Evolutionary conservation across 2,888 invertebrate species (phyloP), one percentile per base, ranked within the genome.

Genomic region (Ypsolopha sequella): DNA sequence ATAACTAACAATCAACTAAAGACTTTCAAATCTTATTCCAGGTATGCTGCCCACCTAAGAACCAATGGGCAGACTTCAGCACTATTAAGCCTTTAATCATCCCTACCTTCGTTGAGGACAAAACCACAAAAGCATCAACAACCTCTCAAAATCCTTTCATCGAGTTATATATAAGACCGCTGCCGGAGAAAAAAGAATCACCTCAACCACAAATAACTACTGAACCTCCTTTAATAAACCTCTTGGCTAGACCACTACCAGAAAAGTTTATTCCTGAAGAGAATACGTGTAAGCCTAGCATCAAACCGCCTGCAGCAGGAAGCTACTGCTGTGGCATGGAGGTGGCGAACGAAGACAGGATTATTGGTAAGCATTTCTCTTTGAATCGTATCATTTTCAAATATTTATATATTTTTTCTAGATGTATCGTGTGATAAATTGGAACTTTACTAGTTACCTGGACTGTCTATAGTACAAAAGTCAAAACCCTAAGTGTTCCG

Each of bases 31-130:
- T 10, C 10, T 36, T 39, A 49, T 55, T 54, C 34, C 57, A 66
- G 64, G 60, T 65, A 3, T 66, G 65, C 54, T 65, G 65, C 41
- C 65, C 65, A 36, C 51, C 59, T 0, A 34, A 52, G 53, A 45
- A 51, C 6, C 48, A 54, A n/a, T 63, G 64, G 65, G 41, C 54
- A 0, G 50, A 41, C 6, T 59, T 58, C 53, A 41, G 48, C 44
- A 54, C 51, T 6, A 13, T 13, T 36, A 51, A 49, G 43, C 54
- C 43, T 54, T 53, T 51, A 2, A 47, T 9, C 41, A 45, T 45
- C 33, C 53, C 7, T 54, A 24, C 35, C 24, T 8, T 8, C 33
- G 4, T 10, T 24, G 24, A 24, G 24, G 24, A 24, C 24, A 24
- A 24, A 9, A 41, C 53, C 1, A 13, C 48, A 1, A 39, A 46